Conservation (phyloP, 1,140 invertebrate genomes). For the Episyrphus balteatus region DNA sequence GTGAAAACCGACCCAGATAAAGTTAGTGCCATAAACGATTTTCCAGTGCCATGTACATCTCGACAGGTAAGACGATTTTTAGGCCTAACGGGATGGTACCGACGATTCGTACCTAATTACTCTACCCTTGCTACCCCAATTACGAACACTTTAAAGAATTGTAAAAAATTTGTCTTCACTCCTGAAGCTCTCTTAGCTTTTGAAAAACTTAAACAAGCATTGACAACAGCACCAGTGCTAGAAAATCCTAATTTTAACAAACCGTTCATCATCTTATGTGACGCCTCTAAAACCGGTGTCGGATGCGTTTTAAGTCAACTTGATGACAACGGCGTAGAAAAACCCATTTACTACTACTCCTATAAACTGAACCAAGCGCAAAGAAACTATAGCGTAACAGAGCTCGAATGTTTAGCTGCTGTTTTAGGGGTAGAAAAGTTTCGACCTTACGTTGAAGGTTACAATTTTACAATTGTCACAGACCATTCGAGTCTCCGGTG, state of each 20-base stretch:
- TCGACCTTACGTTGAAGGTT: constrained; percentile 30
- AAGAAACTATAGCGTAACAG: constrained; percentile 29
- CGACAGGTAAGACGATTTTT: no score
- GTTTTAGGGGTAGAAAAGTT: constrained; percentile 36
- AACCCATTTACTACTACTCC: constrained; percentile 26
- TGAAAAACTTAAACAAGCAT: constrained; percentile 12
- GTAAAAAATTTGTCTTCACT: constrained; percentile 12
- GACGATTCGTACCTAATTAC: no score
- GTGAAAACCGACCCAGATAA: no score
- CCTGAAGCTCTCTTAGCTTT: constrained; percentile 20
- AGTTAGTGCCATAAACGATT: no score
- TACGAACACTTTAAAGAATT: no score
- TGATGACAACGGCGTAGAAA: constrained; percentile 8
- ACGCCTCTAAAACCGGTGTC: constrained; percentile 22
- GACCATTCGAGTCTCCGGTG: constrained; percentile 38
- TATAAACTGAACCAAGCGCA: constrained; percentile 29
- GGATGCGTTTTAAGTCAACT: constrained; percentile 25
- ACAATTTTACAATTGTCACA: constrained; percentile 34
- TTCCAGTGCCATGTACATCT: no score
- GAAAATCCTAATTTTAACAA: constrained; percentile 21
- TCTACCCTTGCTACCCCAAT: no score
- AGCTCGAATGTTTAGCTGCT: constrained; percentile 37
- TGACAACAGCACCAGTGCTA: constrained; percentile 24
- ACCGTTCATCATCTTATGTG: constrained; percentile 26
- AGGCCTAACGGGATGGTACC: no score